A percentile compares a stretch with the other conserved stretches of the same genome.
Conservation (phyloP, 1,140 invertebrate species). For the Lordiphosa clarofinis region DNA sequence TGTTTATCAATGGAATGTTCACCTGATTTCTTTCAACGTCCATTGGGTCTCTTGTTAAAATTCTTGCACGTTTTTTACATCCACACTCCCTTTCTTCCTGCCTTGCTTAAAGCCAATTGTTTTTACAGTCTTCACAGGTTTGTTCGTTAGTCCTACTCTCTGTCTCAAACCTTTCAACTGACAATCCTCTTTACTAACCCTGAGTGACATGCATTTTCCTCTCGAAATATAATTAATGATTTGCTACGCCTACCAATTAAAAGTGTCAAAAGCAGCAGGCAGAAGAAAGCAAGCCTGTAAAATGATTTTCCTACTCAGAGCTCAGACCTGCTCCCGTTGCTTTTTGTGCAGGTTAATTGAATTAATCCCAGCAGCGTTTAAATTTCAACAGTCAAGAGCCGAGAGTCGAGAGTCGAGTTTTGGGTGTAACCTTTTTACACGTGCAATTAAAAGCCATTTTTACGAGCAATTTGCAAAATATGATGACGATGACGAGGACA, state of each 20-base stretch:
- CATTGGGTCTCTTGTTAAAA: too few species aligned
- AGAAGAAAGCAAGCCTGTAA: constrained; percentile 19
- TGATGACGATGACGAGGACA: constrained; percentile 53
- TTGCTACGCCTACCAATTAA: constrained; percentile 67
- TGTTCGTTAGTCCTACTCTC: not conserved
- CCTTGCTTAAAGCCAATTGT: too few species aligned
- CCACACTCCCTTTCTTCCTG: too few species aligned
- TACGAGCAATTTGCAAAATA: constrained; percentile 70
- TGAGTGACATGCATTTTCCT: constrained; percentile 59
- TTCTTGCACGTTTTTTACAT: too few species aligned
- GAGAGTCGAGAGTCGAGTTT: constrained; percentile 21
- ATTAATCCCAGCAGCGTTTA: constrained; percentile 60
- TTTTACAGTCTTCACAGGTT: too few species aligned
- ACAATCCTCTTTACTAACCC: constrained; percentile 13
- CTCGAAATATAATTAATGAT: constrained; percentile 71
- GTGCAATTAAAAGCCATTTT: constrained; percentile 68
- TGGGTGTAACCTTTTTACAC: constrained; percentile 54
- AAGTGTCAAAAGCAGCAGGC: constrained; percentile 61
- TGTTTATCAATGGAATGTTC: too few species aligned
- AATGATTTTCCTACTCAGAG: constrained; percentile 28
- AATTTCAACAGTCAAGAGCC: constrained; percentile 37
- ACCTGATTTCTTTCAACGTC: too few species aligned
- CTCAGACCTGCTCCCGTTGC: constrained; percentile 16
- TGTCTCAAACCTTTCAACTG: constrained; percentile 1
- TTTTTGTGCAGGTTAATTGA: constrained; percentile 55